Base-by-base conservation (phyloP, 2,888 invertebrate genomes). In the Griposia aprilina region DNA sequence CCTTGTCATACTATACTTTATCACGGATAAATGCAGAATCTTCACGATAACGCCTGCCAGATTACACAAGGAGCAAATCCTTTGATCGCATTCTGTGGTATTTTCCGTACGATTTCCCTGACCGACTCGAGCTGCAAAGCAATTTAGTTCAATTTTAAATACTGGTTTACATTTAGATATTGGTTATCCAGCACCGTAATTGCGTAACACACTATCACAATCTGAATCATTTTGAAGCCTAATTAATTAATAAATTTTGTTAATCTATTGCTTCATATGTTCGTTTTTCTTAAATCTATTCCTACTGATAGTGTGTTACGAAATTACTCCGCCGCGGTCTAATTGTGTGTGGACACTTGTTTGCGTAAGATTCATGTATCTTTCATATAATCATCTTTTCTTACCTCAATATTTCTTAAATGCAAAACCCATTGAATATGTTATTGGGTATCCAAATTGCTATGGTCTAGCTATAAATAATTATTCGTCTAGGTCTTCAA, bases 1-100 rank as follows among this genome's bases (percentile, higher is more conserved):
- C 84, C 79, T 88, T 91, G 84, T 88, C 87, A 85, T 75, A 73
- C 79, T 59, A 76, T 41, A 67, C 71, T 79, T 83, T 77, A 84
- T 82, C 76, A 63, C 26, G 59, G 59, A 78, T 78, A 77, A 80
- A 81, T 75, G 20, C 70, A 73, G 55, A 76, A 72, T 81, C 60
- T 76, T 73, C 26, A 15, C 67, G 55, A 83, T 80, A 78, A 74
- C 48, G 15, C 36, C 69, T 57, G 23, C 45, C 52, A 67, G 78
- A 85, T 79, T 80, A 75, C 63, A 59, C 63, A 78, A 75, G 74
- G 63, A 72, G 23, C n/a, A 80, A 85, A 83, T 85, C 81, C 78
- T 83, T 87, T 83, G 74, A 80, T 81, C 73, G 15, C 26, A 79
- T n/a, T 57, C 67, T 68, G n/a, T 73, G 72, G 79, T 86, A 78